Percentiles rank a stretch among this genome's conserved stretches.
phyloP scores from a whole-genome alignment of 2,113 vertebrate genomes.

The Speoplatyrhinus poulsoni region DNA sequence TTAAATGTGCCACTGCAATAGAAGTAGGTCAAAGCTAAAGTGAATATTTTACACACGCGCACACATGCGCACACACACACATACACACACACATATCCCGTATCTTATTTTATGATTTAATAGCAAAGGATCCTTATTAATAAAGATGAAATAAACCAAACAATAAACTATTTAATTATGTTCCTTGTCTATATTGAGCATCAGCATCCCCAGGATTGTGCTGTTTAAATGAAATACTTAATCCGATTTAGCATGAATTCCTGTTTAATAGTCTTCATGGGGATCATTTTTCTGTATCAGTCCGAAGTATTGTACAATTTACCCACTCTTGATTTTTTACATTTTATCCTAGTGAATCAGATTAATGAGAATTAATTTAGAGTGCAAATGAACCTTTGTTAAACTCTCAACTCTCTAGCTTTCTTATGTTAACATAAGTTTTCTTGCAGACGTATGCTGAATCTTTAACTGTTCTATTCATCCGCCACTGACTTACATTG shows the following conservation, averaged over 20 bases:
- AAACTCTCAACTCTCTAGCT: too few species aligned
- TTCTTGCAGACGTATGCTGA: too few species aligned
- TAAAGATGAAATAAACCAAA: constrained; percentile 22
- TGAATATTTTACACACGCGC: constrained; percentile 38
- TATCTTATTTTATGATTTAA: constrained; percentile 64
- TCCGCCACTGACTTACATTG: too few species aligned
- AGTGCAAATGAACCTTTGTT: too few species aligned
- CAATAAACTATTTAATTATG: constrained; percentile 54
- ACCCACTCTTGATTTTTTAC: constrained; percentile 15
- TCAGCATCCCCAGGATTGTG: constrained; percentile 62
- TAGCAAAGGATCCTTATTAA: constrained; percentile 59
- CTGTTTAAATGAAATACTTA: constrained; percentile 56
- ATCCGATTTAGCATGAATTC: constrained; percentile 65
- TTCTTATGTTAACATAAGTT: too few species aligned
- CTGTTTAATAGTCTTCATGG: constrained; percentile 52
- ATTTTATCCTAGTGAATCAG: constrained; percentile 19
- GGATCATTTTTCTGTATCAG: constrained; percentile 28
- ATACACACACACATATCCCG: constrained; percentile 58
- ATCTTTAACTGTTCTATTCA: too few species aligned
- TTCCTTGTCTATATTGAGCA: constrained; percentile 55
- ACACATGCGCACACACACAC: constrained; percentile 5
- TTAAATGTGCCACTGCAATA: constrained; percentile 52
- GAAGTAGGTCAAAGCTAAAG: constrained; percentile 58
- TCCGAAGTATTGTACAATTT: constrained; percentile 28
- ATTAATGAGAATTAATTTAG: too few species aligned